phyloP scores from a whole-genome alignment of 2,888 invertebrate species.

The Ephialtes manifestator region DNA sequence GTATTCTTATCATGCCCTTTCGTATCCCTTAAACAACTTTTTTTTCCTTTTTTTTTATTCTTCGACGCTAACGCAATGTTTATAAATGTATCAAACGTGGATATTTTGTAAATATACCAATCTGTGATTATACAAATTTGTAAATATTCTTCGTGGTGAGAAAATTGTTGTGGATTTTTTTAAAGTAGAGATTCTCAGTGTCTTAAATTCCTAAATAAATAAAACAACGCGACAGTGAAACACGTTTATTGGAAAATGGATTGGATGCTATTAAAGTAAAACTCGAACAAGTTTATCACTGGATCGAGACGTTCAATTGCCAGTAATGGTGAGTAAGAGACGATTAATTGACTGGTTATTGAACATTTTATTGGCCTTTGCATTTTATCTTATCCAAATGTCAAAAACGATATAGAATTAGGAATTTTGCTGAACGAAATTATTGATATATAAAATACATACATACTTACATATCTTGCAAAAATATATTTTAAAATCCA shows the following conservation, averaged over 20 bases:
- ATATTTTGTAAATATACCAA: neutral
- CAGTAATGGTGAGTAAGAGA: constrained; percentile 50
- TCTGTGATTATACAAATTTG: neutral
- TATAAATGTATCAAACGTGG: constrained; percentile 8
- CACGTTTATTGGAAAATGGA: neutral
- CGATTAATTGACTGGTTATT: neutral
- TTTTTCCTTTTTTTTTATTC: neutral
- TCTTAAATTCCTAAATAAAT: neutral
- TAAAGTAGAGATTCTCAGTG: neutral
- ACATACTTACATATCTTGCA: no score
- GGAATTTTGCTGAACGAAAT: neutral
- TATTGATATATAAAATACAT: no score
- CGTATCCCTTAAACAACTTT: constrained; percentile 21
- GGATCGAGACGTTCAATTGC: constrained; percentile 11
- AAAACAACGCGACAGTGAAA: neutral
- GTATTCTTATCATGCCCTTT: constrained; percentile 58
- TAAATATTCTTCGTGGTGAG: neutral
- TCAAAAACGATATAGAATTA: neutral
- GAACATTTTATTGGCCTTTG: neutral
- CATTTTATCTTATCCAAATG: neutral
- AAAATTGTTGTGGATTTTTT: neutral
- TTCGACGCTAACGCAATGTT: constrained; percentile 1
- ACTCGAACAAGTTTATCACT: constrained; percentile 1
- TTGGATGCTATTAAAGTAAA: constrained; percentile 1
- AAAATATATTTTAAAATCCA: no score